phyloP scores from a whole-genome alignment of 1,140 invertebrate genomes.

The Tetragonula clypearis region DNA sequence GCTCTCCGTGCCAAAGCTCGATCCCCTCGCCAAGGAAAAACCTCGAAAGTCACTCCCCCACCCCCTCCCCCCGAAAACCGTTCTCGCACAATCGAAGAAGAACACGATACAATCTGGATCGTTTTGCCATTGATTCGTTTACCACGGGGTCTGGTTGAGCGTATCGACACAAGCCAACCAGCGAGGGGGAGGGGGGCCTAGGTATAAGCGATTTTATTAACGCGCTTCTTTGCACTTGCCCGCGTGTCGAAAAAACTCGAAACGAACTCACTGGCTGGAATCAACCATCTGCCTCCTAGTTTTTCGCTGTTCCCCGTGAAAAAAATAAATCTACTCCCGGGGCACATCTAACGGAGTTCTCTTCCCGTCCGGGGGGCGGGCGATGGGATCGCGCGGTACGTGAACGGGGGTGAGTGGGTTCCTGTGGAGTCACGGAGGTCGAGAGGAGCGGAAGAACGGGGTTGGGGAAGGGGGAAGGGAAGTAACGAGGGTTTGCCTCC shows the following conservation, averaged over 20 bases:
- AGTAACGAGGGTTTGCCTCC: slow-evolving; percentile 45
- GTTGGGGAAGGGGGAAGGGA: slow-evolving; percentile 20
- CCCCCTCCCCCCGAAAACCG: background rate
- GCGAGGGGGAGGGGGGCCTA: too few relatives aligned
- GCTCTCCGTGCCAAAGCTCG: background rate
- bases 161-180: background rate
- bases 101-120: background rate
- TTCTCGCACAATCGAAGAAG: background rate
- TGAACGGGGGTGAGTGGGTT: background rate
- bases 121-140: background rate
- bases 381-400: background rate
- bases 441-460: slow-evolving; percentile 25
- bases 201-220: slow-evolving; percentile 4
- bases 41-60: background rate
- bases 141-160: too few relatives aligned
- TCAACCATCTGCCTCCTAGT: slow-evolving; percentile 7
- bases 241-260: too few relatives aligned
- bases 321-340: slow-evolving; percentile 53
- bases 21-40: background rate
- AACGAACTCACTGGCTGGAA: background rate
- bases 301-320: slow-evolving; percentile 5
- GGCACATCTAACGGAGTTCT: slow-evolving; percentile 20
- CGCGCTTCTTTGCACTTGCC: slow-evolving; percentile 10
- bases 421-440: slow-evolving; percentile 37
- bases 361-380: background rate